Percentiles rank a stretch among this genome's conserved stretches.
Evolutionary conservation across 2,888 invertebrate species (phyloP).

Genomic region (Uropetala carovei): DNA sequence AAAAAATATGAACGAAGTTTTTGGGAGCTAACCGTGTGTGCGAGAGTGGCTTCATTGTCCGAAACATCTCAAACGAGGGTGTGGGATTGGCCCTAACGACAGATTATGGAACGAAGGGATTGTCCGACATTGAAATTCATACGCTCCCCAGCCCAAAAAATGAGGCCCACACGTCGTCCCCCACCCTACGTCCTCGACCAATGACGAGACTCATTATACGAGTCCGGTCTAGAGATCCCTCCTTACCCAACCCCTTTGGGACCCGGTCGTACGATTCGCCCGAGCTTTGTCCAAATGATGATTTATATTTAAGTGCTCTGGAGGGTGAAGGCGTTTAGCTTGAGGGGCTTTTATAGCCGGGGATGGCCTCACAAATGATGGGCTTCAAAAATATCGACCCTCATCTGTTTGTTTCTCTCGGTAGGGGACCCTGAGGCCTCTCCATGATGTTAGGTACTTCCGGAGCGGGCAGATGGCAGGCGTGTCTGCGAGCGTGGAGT

Average conservation of each 20-base stretch:
- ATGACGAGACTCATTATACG: slow-evolving; percentile 35
- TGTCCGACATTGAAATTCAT: slow-evolving; percentile 54
- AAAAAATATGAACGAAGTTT: no score
- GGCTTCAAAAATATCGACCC: slow-evolving; percentile 57
- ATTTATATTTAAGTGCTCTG: slow-evolving; percentile 45
- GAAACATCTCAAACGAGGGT: not conserved
- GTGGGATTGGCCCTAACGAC: slow-evolving; percentile 17
- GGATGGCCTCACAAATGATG: slow-evolving; percentile 55
- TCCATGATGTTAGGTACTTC: slow-evolving; percentile 1
- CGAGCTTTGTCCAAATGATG: slow-evolving; percentile 53
- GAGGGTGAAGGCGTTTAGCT: slow-evolving; percentile 18
- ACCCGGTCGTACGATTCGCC: slow-evolving; percentile 30
- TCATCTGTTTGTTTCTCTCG: slow-evolving; percentile 59
- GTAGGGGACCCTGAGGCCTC: slow-evolving; percentile 6
- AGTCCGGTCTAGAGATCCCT: not conserved
- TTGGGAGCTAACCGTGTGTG: not conserved
- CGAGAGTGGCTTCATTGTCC: not conserved
- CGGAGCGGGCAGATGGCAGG: slow-evolving; percentile 62
- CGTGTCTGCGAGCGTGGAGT: not conserved
- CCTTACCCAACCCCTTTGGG: slow-evolving; percentile 44
- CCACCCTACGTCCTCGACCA: slow-evolving; percentile 1
- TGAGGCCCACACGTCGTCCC: not conserved
- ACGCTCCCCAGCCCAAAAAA: slow-evolving; percentile 10
- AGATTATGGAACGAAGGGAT: not conserved
- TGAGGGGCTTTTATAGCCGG: not conserved